These are phyloP conservation scores for Scelioninae gen. 2 DNA, from an alignment of 2,888 invertebrate genomes.

Conservation along the genomic window DNA sequence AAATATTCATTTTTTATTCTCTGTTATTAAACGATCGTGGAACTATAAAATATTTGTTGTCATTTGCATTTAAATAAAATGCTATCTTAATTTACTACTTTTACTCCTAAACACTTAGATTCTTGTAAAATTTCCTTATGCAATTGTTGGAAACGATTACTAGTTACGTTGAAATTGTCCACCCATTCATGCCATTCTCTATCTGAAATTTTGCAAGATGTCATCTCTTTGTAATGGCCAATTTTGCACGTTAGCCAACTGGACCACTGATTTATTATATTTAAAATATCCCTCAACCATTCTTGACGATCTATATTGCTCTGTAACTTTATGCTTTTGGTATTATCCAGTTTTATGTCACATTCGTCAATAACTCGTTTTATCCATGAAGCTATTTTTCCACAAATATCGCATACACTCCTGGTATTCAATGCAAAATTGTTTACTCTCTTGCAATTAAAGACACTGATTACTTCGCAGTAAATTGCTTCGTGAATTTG, in stretches of 20 bases:
- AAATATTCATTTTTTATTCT: too few species aligned
- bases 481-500: constrained; percentile 68
- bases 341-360: constrained; percentile 61
- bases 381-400: constrained; percentile 68
- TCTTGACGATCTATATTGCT: constrained; percentile 61
- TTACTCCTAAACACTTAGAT: constrained; percentile 48
- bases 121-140: constrained; percentile 65
- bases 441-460: constrained; percentile 61
- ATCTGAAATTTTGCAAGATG: constrained; percentile 58
- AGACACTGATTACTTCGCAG: constrained; percentile 63
- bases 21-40: too few species aligned
- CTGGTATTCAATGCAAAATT: constrained; percentile 59
- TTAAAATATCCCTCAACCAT: constrained; percentile 64
- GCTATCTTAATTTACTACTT: too few species aligned
- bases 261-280: constrained; percentile 65
- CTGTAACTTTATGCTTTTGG: constrained; percentile 63
- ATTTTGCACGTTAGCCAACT: constrained; percentile 63
- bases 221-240: constrained; percentile 58
- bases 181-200: constrained; percentile 65
- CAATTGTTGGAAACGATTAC: constrained; percentile 65
- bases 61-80: background rate
- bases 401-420: constrained; percentile 65
- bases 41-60: background rate
- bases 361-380: constrained; percentile 58
- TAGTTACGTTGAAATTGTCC: constrained; percentile 62